Evolutionary conservation across 2,113 vertebrate genomes (phyloP).

Genomic region (Pelecanus crispus): DNA sequence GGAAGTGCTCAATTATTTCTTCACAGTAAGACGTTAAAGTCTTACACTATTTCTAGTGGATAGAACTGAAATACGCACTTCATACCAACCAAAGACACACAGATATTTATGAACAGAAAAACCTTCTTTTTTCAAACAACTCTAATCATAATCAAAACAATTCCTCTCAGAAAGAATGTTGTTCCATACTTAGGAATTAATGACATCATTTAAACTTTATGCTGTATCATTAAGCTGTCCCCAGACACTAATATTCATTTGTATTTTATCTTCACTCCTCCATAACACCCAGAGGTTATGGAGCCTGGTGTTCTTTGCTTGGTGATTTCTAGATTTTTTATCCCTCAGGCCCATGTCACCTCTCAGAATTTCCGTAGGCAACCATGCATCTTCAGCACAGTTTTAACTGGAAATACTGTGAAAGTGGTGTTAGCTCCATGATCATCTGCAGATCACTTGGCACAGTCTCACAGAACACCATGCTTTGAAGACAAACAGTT

Average conservation of each 20-base stretch:
- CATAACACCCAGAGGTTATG: not conserved
- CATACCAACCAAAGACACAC: not conserved
- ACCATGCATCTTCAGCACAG: not conserved
- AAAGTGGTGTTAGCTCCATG: not conserved
- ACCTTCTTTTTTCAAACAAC: not conserved
- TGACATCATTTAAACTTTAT: not conserved
- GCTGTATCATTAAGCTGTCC: not conserved
- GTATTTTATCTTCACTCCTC: not conserved
- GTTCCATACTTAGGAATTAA: not conserved
- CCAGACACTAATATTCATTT: not conserved
- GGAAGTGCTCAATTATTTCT: not conserved
- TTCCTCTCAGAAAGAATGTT: not conserved
- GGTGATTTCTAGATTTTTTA: not conserved
- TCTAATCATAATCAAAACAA: not conserved
- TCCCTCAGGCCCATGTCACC: not conserved
- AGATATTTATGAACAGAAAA: not conserved
- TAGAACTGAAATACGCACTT: not conserved
- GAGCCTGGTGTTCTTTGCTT: not conserved
- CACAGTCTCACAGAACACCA: not conserved
- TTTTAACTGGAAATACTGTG: not conserved
- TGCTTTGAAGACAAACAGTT: not conserved
- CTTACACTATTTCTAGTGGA: not conserved
- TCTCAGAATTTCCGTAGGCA: not conserved
- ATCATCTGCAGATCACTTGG: not conserved
- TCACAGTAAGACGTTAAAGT: not conserved